Base-by-base conservation (phyloP, 2,113 vertebrate genomes). In the Python bivittatus region DNA sequence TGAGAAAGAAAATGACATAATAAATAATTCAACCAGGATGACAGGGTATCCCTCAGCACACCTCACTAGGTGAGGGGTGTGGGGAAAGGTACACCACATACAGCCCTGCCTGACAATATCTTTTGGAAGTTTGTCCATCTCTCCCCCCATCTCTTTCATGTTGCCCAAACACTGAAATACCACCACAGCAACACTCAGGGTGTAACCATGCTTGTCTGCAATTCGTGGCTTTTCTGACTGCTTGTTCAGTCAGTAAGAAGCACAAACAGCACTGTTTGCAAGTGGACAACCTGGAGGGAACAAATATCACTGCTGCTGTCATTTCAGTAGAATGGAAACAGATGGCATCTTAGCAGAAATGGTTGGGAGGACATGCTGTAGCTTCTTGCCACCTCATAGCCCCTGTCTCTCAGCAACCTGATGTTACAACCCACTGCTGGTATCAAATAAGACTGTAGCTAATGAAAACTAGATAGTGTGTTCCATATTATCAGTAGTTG, bases 1-100 rank as follows among this genome's bases (percentile, higher is more conserved):
- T 89, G 90, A 89, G 88, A 84, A 53, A 94, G 0, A 86, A 91
- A 92, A 44, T 91, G 0, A 0, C 52, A n/a, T 4, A 57, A 92
- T 57, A 91, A 92, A 23, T 38, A 60, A 10, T 84, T 83, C 48
- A 93, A 33, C 42, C 60, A 86, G 42, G 72, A 13, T 90, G 88
- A 42, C 53, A 38, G 27, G 38, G 20, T 13, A 68, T 52, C 44
- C 13, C 52, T 48, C 3, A n/a, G 13, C 4, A 68, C 44, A 68
- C 60, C 29, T 89, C 29, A 4, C 87, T 44, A 60, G 38, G 4
- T 38, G 4, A 29, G 27, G 10, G 12, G 7, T 52, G 15, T 22
- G 9, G 60, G 88, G 17, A 44, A 89, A 25, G 38, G 23, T 29
- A 27, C 10, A 17, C 12, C 13, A 17, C 58, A 64, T 0, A 64